Conservation (phyloP, 1,140 invertebrate genomes). For the Steinernema feltiae region DNA sequence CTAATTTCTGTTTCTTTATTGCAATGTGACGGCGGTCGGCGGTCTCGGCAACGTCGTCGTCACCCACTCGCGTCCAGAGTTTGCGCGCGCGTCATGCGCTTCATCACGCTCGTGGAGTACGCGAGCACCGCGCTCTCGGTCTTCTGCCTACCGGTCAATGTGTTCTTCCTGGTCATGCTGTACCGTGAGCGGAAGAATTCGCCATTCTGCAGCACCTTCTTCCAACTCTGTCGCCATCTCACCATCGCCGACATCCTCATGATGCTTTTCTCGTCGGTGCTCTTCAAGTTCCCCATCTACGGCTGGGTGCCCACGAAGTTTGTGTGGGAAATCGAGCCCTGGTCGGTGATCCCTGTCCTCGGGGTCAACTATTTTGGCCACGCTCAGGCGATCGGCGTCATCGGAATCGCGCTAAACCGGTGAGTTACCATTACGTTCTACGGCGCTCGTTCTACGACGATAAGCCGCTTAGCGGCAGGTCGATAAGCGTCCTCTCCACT, state of each 20-base stretch:
- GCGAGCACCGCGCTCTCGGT: constrained; percentile 31
- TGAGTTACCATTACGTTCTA: neutral
- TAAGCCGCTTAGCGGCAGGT: neutral
- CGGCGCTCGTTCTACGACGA: neutral
- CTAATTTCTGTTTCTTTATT: neutral
- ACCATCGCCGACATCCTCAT: constrained; percentile 38
- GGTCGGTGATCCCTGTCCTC: constrained; percentile 29
- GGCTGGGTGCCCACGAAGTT: constrained; percentile 32
- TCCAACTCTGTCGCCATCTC: constrained; percentile 35
- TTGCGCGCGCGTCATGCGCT: neutral
- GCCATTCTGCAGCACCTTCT: constrained; percentile 34
- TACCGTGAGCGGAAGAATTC: constrained; percentile 19
- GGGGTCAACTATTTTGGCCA: constrained; percentile 39
- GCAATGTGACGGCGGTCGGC: neutral
- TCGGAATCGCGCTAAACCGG: constrained; percentile 36
- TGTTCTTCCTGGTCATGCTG: constrained; percentile 31
- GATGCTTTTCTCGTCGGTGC: constrained; percentile 33
- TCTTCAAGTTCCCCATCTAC: constrained; percentile 40
- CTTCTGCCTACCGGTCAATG: constrained; percentile 38
- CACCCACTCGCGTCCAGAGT: neutral
- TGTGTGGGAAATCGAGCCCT: constrained; percentile 22
- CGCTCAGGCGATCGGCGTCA: constrained; percentile 39
- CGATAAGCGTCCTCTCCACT: neutral
- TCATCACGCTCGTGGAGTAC: constrained; percentile 29
- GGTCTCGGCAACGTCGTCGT: neutral